Conservation (phyloP, 1,140 invertebrate genomes). For the Penaeus chinensis region DNA sequence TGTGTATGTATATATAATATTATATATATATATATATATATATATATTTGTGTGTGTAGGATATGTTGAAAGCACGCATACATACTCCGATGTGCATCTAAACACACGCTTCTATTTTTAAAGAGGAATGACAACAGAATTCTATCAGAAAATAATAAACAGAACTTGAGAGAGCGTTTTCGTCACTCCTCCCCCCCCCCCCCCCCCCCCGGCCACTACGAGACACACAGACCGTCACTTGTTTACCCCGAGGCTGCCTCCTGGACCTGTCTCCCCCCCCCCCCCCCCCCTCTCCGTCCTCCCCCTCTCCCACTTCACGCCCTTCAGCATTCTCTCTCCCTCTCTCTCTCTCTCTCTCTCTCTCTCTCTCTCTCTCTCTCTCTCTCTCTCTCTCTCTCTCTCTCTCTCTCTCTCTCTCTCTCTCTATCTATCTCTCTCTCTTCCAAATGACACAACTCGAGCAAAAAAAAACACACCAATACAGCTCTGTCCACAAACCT, state of each 20-base stretch:
- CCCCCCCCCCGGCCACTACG: neutral
- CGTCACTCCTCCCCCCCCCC: neutral
- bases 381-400: constrained; percentile 1
- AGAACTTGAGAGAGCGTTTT: neutral
- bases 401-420: constrained; percentile 6
- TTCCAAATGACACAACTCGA: no score
- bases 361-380: neutral
- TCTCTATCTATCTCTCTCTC: neutral
- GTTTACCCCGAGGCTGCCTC: no score
- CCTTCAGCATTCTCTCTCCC: neutral
- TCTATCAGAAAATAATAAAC: no score
- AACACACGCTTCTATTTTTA: neutral
- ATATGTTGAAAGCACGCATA: neutral
- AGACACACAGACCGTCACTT: no score
- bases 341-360: constrained; percentile 30
- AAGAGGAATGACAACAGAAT: no score
- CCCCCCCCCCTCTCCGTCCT: neutral
- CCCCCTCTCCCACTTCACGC: constrained; percentile 3
- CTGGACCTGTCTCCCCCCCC: neutral
- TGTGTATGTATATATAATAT: no score
- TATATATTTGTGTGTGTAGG: no score
- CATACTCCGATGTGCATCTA: neutral
- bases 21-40: no score
- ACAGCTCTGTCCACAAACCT: neutral
- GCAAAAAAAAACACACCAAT: no score